Evolutionary conservation across 2,797 vertebrate species (phyloP).

Genomic region (Muraenolepis orangiensis): DNA sequence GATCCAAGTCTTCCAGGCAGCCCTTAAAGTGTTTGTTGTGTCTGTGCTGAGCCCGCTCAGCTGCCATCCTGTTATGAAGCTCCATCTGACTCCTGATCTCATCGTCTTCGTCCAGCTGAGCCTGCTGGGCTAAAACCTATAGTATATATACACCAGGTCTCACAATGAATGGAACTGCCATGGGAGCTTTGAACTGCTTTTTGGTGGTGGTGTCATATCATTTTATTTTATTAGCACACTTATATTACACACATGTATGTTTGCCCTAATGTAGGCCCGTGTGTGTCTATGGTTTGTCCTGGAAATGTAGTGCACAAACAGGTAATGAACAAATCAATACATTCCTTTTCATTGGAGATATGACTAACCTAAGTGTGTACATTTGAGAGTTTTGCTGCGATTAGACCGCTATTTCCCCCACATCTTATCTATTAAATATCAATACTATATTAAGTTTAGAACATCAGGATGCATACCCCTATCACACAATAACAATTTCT

Average conservation of each 20-base stretch:
- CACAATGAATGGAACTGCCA: constrained; percentile 24
- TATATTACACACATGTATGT: neutral
- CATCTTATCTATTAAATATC: neutral
- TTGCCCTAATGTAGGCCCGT: neutral
- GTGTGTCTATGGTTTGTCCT: neutral
- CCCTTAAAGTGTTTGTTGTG: constrained; percentile 78
- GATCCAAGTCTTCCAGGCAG: constrained; percentile 79
- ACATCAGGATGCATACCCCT: neutral
- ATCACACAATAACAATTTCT: neutral
- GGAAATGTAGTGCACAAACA: neutral
- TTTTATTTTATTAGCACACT: neutral
- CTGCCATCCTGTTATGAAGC: constrained; percentile 67
- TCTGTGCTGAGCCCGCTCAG: constrained; percentile 74
- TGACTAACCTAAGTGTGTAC: neutral
- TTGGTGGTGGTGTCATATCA: neutral
- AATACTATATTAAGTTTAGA: neutral
- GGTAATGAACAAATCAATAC: too few relatives aligned
- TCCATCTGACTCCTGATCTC: constrained; percentile 76
- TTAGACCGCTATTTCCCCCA: neutral
- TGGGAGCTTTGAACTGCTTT: constrained; percentile 4
- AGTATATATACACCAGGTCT: constrained; percentile 36
- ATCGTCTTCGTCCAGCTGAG: constrained; percentile 74
- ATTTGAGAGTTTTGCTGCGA: neutral
- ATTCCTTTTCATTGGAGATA: neutral
- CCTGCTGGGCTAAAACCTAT: constrained; percentile 83